These are phyloP conservation scores for Brachionus asplanchnoidis DNA, from an alignment of 1,140 invertebrate genomes.

Conservation along the genomic window DNA sequence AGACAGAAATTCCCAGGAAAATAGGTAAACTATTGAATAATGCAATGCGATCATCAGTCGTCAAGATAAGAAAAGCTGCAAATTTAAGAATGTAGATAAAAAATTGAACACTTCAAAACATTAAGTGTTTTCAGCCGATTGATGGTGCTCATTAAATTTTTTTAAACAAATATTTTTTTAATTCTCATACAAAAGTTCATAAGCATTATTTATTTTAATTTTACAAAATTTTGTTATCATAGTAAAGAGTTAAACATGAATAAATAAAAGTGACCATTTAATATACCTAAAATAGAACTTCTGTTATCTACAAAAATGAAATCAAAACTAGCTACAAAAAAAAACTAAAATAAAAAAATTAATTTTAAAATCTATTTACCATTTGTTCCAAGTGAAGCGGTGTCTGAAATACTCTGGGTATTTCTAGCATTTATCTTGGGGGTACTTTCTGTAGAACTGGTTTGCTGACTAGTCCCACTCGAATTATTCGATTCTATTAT, in stretches of 20 bases:
- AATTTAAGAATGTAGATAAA: no score
- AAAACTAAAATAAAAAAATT: not conserved
- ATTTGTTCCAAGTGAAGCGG: not conserved
- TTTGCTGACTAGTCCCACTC: conserved; percentile 43
- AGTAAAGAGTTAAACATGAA: not conserved
- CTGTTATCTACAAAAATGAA: conserved; percentile 11
- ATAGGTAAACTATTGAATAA: no score
- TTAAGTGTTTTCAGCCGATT: no score
- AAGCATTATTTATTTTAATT: no score
- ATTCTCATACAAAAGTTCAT: no score
- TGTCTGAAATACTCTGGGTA: not conserved
- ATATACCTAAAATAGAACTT: not conserved
- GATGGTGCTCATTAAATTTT: not conserved
- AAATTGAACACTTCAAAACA: no score
- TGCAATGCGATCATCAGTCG: no score
- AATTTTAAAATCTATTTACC: not conserved
- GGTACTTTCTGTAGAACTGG: conserved; percentile 45
- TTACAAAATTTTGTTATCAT: not conserved
- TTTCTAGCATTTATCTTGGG: not conserved
- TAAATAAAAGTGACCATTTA: not conserved
- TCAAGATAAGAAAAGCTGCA: no score
- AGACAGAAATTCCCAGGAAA: no score
- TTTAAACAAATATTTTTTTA: not conserved
- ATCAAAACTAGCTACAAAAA: not conserved
- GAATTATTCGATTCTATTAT: conserved; percentile 77